A percentile compares a stretch with the other conserved stretches of the same genome.
phyloP scores from a whole-genome alignment of 2,797 vertebrate genomes.

The Acipenser transmontanus region DNA sequence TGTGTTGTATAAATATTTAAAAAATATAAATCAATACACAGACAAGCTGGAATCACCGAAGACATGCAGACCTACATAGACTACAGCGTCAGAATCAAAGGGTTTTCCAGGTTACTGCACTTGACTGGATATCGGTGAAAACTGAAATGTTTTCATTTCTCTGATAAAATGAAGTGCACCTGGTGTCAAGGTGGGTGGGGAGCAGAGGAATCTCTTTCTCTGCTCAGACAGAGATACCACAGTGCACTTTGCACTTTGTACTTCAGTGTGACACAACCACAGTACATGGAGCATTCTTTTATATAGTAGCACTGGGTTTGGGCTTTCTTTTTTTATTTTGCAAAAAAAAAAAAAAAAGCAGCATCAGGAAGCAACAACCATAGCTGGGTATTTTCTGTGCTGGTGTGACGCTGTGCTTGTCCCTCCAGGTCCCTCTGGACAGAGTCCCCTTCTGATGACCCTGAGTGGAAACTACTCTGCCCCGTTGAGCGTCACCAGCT shows the following conservation, averaged over 20 bases:
- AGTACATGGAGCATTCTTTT: no score
- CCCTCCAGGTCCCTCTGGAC: constrained; percentile 77
- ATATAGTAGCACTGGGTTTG: not conserved
- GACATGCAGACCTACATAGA: constrained; percentile 4
- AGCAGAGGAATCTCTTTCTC: not conserved
- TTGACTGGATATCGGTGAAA: not conserved
- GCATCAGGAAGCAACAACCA: no score
- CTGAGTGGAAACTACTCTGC: constrained; percentile 93
- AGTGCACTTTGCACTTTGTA: no score
- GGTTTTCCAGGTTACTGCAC: not conserved
- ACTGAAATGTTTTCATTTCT: not conserved
- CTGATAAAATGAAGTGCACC: not conserved
- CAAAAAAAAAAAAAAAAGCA: no score
- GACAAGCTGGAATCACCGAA: constrained; percentile 2
- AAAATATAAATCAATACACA: constrained; percentile 16
- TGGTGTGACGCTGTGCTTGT: not conserved
- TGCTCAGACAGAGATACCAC: not conserved
- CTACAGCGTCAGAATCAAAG: not conserved
- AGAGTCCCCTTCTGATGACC: constrained; percentile 84
- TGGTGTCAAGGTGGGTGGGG: not conserved
- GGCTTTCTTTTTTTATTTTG: not conserved
- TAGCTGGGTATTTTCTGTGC: not conserved
- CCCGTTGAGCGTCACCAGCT: constrained; percentile 85
- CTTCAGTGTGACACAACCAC: not conserved
- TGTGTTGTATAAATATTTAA: constrained; percentile 12